Percentiles rank a stretch among this genome's conserved stretches.
Conservation (phyloP, 2,113 vertebrate genomes). For the Callospermophilus lateralis region DNA sequence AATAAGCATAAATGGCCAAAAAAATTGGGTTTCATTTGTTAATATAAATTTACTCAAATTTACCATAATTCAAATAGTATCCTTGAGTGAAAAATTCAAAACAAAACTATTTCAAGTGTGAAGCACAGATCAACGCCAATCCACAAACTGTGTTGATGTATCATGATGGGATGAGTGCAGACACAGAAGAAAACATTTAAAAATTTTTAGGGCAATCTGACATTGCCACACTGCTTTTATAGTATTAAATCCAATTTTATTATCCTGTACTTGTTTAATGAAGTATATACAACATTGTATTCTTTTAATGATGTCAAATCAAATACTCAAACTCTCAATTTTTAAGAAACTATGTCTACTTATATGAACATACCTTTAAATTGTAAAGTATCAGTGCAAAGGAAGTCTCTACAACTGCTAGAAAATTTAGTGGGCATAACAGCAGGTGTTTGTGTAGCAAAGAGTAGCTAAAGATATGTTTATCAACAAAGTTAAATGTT, state of each 20-base stretch:
- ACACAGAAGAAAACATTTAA: background rate
- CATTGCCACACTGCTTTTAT: background rate
- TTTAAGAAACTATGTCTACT: conserved; percentile 26
- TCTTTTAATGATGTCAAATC: background rate
- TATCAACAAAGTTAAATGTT: background rate
- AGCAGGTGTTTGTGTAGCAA: background rate
- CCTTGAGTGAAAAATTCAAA: conserved; percentile 33
- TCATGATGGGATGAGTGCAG: background rate
- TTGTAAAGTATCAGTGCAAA: background rate
- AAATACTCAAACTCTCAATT: conserved; percentile 39
- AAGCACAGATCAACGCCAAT: background rate
- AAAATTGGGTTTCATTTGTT: background rate
- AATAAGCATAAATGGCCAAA: background rate
- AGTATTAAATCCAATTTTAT: background rate
- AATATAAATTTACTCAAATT: conserved; percentile 23
- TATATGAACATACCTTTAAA: background rate
- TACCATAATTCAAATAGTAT: conserved; percentile 18
- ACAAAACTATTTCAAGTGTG: background rate
- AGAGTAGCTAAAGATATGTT: background rate
- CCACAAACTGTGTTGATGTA: conserved; percentile 31
- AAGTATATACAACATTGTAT: background rate
- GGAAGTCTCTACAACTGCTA: background rate
- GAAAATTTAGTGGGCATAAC: background rate
- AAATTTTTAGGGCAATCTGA: conserved; percentile 15
- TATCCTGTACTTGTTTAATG: background rate